A percentile compares a stretch with the other conserved stretches of the same genome.
Evolutionary conservation across 2,113 vertebrate species (phyloP).

Genomic region (Turnix velox): DNA sequence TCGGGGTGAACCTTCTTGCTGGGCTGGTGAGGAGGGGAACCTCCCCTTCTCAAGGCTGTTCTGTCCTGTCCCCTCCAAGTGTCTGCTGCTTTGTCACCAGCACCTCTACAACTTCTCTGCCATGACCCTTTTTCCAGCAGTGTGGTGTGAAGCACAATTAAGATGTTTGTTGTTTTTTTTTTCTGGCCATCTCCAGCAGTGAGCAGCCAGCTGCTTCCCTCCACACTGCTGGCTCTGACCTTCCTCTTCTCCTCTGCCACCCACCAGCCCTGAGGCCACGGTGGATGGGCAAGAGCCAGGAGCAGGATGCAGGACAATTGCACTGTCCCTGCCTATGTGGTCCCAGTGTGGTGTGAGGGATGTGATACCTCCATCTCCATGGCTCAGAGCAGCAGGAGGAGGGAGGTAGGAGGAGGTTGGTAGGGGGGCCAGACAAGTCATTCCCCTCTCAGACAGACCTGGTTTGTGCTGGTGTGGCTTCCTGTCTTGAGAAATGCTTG

Average conservation of each 20-base stretch:
- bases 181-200: not conserved
- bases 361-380: accelerated
- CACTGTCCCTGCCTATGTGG: accelerated
- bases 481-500: not conserved
- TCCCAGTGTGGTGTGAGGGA: accelerated
- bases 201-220: slow-evolving; percentile 8
- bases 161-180: not conserved
- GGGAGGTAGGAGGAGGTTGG: not conserved
- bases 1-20: not conserved
- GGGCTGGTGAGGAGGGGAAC: not conserved
- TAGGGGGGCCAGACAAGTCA: not conserved
- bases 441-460: not conserved
- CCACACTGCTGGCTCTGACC: not conserved
- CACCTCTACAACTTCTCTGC: not conserved
- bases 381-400: not conserved
- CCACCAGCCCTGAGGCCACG: accelerated
- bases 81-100: not conserved
- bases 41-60: not conserved
- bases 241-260: slow-evolving; percentile 7
- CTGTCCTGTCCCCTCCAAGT: not conserved
- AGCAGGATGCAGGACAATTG: not conserved
- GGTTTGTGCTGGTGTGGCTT: not conserved
- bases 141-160: not conserved
- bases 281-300: not conserved
- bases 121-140: not conserved